phyloP scores from a whole-genome alignment of 2,113 vertebrate species.

The Panthera tigris region DNA sequence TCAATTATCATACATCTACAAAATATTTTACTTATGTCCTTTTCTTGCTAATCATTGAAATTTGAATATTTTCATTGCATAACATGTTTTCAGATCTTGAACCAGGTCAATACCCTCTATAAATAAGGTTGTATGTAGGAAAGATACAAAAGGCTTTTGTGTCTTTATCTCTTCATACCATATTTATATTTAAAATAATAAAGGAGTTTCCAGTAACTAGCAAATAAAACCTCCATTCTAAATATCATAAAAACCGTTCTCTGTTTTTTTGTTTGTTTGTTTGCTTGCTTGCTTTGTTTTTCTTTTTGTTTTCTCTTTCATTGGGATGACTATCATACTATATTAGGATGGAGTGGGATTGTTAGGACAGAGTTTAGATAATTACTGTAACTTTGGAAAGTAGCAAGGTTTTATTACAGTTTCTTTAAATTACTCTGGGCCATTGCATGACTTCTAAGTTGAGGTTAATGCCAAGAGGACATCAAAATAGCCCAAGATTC shows the following conservation, averaged over 20 bases:
- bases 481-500: background rate
- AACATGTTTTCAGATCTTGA: background rate
- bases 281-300: background rate
- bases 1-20: background rate
- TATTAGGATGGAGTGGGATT: background rate
- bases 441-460: background rate
- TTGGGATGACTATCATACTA: background rate
- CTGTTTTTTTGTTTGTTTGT: background rate
- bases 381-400: background rate
- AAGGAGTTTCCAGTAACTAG: background rate
- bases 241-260: background rate
- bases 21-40: background rate
- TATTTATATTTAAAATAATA: background rate
- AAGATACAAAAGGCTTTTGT: background rate
- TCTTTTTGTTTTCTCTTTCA: background rate
- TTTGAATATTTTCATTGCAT: background rate
- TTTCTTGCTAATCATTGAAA: background rate
- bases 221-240: background rate
- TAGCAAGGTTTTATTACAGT: background rate
- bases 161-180: accelerated
- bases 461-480: background rate
- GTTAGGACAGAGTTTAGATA: background rate
- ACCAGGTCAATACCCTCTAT: background rate
- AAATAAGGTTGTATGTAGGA: background rate
- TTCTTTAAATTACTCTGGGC: background rate